Evolutionary conservation across 2,888 invertebrate genomes (phyloP).

Genomic region (Lepidocyrtoides sp.): DNA sequence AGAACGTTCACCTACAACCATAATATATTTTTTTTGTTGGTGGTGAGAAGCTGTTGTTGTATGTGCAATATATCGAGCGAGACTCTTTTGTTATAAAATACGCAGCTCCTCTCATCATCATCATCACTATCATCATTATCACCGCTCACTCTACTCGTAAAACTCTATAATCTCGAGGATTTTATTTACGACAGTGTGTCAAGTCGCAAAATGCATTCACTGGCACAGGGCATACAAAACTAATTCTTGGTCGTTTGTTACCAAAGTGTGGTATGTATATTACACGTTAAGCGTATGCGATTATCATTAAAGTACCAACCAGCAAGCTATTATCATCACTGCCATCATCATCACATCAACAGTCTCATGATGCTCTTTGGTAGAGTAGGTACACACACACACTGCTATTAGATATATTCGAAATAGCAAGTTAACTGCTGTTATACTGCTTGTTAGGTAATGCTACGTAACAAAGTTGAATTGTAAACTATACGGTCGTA

Average conservation of each 20-base stretch:
- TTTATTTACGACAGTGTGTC: constrained; percentile 78
- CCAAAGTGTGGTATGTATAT: not conserved
- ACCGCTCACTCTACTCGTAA: not conserved
- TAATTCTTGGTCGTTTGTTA: constrained; percentile 16
- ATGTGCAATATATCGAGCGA: constrained; percentile 1
- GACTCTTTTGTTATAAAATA: constrained; percentile 36
- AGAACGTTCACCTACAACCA: not conserved
- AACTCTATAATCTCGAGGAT: constrained; percentile 58
- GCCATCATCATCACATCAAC: constrained; percentile 40
- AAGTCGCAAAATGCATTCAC: constrained; percentile 58
- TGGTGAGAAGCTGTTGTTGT: not conserved
- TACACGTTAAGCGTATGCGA: constrained; percentile 34
- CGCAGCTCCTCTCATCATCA: constrained; percentile 8
- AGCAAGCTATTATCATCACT: constrained; percentile 63
- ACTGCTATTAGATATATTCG: too few species aligned
- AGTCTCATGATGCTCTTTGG: constrained; percentile 7
- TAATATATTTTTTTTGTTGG: constrained; percentile 13
- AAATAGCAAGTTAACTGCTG: not conserved
- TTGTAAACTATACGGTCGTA: constrained; percentile 60
- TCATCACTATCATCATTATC: too few species aligned
- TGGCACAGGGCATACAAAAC: not conserved
- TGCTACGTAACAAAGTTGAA: constrained; percentile 27
- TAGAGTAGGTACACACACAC: not conserved
- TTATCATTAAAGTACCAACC: constrained; percentile 55
- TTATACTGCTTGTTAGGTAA: not conserved